A percentile compares a stretch with the other conserved stretches of the same genome.
Evolutionary conservation across 2,797 vertebrate species (phyloP).

Genomic region (Characodon lateralis): DNA sequence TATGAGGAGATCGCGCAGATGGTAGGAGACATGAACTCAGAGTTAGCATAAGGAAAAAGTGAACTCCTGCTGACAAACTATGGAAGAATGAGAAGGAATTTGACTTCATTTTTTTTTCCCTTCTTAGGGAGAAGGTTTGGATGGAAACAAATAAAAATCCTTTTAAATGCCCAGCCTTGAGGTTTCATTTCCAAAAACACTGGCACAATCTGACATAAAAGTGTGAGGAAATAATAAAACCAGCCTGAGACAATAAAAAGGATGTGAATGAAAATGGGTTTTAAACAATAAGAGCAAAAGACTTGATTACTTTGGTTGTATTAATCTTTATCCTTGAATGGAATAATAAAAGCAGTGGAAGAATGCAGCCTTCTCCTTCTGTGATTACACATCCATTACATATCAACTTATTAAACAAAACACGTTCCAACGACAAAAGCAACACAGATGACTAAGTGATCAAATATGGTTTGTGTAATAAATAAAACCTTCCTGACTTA

Average conservation of each 20-base stretch:
- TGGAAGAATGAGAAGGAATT: constrained; percentile 64
- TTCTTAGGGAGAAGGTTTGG: constrained; percentile 44
- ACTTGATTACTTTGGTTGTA: constrained; percentile 42
- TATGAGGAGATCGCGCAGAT: constrained; percentile 65
- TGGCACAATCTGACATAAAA: constrained; percentile 48
- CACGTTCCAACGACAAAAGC: constrained; percentile 27
- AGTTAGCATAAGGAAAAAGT: constrained; percentile 63
- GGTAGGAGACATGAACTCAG: constrained; percentile 46
- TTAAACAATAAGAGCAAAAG: constrained; percentile 45
- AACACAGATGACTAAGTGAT: constrained; percentile 20
- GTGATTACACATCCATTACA: constrained; percentile 42
- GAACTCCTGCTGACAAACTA: constrained; percentile 59
- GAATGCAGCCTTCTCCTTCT: constrained; percentile 14
- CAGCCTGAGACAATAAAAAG: constrained; percentile 60
- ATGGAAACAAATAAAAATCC: constrained; percentile 46
- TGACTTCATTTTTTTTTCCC: constrained; percentile 53
- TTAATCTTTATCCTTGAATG: constrained; percentile 56
- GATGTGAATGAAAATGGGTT: constrained; percentile 22
- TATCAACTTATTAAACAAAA: constrained; percentile 17
- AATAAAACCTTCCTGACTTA: constrained; percentile 2
- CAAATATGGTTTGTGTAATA: constrained; percentile 14
- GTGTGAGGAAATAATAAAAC: constrained; percentile 42
- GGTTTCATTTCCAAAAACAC: constrained; percentile 44
- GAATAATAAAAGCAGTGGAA: constrained; percentile 43
- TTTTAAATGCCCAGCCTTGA: constrained; percentile 40